A percentile compares a stretch with the other conserved stretches of the same genome.
Conservation (phyloP, 2,888 invertebrate species). For the Pandemis cinnamomeana region DNA sequence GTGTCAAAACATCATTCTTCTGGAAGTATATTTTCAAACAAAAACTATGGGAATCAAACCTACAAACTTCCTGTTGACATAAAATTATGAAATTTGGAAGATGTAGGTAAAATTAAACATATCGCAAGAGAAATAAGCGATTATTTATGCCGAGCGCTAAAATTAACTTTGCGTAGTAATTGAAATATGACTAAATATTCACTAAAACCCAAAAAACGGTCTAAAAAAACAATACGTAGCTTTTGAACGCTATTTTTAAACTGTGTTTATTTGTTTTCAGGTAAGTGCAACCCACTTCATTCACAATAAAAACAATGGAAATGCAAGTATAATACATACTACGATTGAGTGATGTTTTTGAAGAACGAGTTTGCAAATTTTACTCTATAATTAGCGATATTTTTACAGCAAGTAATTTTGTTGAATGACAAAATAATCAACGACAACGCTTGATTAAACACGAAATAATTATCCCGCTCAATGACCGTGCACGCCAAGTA, state of each 20-base stretch:
- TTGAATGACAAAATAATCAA: neutral
- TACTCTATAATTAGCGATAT: neutral
- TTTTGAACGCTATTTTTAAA: neutral
- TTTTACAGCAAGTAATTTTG: neutral
- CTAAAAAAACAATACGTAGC: too few species aligned
- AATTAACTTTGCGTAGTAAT: too few species aligned
- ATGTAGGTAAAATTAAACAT: too few species aligned
- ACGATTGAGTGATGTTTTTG: neutral
- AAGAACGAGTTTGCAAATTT: neutral
- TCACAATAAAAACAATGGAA: conserved; percentile 23
- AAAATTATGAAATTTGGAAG: too few species aligned
- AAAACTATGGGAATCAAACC: too few species aligned
- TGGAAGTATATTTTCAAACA: too few species aligned
- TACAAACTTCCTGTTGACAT: too few species aligned
- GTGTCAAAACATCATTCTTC: too few species aligned
- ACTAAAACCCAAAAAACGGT: too few species aligned
- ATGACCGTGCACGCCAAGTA: neutral
- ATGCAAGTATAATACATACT: conserved; percentile 16
- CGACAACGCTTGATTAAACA: neutral
- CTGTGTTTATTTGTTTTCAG: conserved; percentile 49
- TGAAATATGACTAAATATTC: too few species aligned
- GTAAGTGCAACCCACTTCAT: conserved; percentile 54
- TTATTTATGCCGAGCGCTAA: too few species aligned
- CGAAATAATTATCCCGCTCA: conserved; percentile 2
- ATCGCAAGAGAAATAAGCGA: too few species aligned